Base-by-base conservation (phyloP, 1,140 invertebrate species). In the Tenebrio molitor region DNA sequence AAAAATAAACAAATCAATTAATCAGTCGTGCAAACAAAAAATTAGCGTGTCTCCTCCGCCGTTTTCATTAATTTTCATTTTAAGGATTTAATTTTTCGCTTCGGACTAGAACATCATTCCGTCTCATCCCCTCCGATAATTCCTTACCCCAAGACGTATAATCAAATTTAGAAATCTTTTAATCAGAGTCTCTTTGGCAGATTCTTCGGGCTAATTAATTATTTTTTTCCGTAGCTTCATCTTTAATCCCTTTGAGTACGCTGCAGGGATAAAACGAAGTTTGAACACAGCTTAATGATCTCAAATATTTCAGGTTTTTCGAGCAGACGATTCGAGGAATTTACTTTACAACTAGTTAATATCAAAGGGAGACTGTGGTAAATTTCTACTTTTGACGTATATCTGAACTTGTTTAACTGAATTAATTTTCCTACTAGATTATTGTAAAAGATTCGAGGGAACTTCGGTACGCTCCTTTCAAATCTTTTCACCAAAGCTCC, bases 61-160 rank as follows among this genome's bases (percentile, higher is more conserved):
- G 50, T 58, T 33, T 58, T 58, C 50, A 58, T 58, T 58, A 58
- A 58, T 58, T 58, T 58, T 58, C 23, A 58, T 58, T 58, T 58
- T 29, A 25, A 1, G 23, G 50, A 58, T 25, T 58, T 58, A 58
- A 58, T 58, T 58, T 58, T 58, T 58, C 50, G 50, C 50, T 58
- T 29, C 50, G 50, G 19, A 25, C 50, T 29, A 58, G 50, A 44
- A 53, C 46, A 53, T 53, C 46, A 23, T 53, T 23, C 46, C 46
- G 6, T 29, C 50, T 34, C 50, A 58, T 58, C 50, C 50, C 19
- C 23, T 58, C 12, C 21, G 23, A 29, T 29, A 58, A 29, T 33
- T 29, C 23, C 50, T 58, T 25, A 25, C 50, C 50, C 50, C 29
- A 58, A 58, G 23, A 34, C 23, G 50, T 58, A 34, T 58, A 58